A percentile compares a stretch with the other conserved stretches of the same genome.
phyloP scores from a whole-genome alignment of 1,140 invertebrate genomes.

The Vanessa atalanta region DNA sequence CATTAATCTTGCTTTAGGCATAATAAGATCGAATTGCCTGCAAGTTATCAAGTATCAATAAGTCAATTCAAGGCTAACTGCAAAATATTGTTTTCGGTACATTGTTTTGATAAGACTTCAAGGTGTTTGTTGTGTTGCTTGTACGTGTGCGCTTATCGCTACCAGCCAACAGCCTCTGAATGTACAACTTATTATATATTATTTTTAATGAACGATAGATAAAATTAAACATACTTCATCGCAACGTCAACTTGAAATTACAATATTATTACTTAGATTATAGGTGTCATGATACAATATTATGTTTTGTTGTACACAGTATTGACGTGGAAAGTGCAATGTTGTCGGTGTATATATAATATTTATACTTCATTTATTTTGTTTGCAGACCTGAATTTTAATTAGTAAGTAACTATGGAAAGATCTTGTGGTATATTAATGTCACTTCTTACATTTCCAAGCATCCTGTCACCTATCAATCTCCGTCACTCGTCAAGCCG shows the following conservation, averaged over 20 bases:
- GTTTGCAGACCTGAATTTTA: not conserved
- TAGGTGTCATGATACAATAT: not conserved
- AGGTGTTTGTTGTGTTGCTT: slow-evolving; percentile 41
- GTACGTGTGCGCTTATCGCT: slow-evolving; percentile 49
- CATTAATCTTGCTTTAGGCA: not conserved
- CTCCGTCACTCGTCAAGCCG: slow-evolving; percentile 12
- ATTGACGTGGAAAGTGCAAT: too few species aligned
- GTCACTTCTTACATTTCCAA: not conserved
- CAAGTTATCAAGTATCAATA: slow-evolving; percentile 22
- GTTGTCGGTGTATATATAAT: too few species aligned
- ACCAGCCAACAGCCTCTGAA: slow-evolving; percentile 41
- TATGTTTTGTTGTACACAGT: not conserved
- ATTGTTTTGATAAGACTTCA: slow-evolving; percentile 67
- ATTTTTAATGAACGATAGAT: slow-evolving; percentile 22
- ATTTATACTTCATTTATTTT: not conserved
- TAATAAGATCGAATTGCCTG: slow-evolving; percentile 10
- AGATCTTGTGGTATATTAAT: not conserved
- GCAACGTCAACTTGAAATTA: not conserved
- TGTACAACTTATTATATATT: slow-evolving; percentile 29
- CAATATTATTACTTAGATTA: slow-evolving; percentile 9
- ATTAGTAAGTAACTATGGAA: not conserved
- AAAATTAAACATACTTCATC: not conserved
- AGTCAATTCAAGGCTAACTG: slow-evolving; percentile 52
- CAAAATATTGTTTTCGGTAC: slow-evolving; percentile 54
- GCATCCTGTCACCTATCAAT: slow-evolving; percentile 2